Base-by-base conservation (phyloP, 1,140 invertebrate genomes). In the Akabosia matsudoensis region DNA sequence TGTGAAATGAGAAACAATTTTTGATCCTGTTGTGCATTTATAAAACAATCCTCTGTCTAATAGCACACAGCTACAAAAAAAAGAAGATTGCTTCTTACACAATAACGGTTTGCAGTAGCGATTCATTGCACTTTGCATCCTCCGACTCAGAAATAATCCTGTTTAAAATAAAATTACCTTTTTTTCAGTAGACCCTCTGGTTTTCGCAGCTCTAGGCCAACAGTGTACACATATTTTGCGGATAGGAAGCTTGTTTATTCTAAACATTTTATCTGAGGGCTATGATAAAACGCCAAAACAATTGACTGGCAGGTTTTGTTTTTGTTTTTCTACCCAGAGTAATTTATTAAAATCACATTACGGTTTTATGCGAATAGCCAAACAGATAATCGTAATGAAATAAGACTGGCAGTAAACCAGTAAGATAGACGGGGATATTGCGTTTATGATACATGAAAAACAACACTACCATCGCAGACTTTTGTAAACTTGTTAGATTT, bases 321-420 rank as follows among this genome's bases (percentile, higher is more conserved):
- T 14, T 22, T 14, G 3, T 61, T 22, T 61, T 22, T 22, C 54
- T 7, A 45, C 18, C 18, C 37, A 10, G 54, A 61, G 54, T 61
- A 61, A 61, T 61, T 61, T 61, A 61, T 61, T 61, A 61, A 61
- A 61, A 61, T 61, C 54, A 24, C 54, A 61, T 61, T 61, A n/a
- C 24, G 24, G 37, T 61, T 14, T 14, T 4, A 51, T 10, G 54
- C 14, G 54, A 24, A 61, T 13, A 51, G n/a, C 10, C 45, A 22
- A 24, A n/a, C 13, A 22, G 14, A 61, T n/a, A 61, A 61, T 61
- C 54, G n/a, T n/a, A 61, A 61, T 61, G 54, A n/a, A 61, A 24
- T 61, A 61, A 14, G 24, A 61, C 24, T n/a, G 14, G 14, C 14
- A 61, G 7, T 16, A 24, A 61, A 10, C 10, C 13, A n/a, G 54